These are phyloP conservation scores for Eospalax fontanierii DNA, from an alignment of 2,797 vertebrate species.

Conservation along the genomic window DNA sequence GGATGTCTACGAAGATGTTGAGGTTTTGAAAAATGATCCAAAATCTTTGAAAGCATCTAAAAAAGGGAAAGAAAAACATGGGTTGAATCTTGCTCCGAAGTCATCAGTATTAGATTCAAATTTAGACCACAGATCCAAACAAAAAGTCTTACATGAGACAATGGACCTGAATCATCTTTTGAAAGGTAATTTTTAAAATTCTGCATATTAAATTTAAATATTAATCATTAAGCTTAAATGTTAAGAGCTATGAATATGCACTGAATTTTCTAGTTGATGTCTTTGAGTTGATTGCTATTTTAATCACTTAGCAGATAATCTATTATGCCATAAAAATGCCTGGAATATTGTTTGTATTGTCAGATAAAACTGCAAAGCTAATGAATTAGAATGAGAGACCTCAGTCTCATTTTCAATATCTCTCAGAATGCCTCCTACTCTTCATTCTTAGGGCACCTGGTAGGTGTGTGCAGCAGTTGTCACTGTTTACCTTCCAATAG, in stretches of 20 bases:
- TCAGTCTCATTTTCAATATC: background rate
- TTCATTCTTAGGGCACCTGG: background rate
- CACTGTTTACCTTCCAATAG: background rate
- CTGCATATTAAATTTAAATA: background rate
- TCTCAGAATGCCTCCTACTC: background rate
- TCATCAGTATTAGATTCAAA: conserved; percentile 85
- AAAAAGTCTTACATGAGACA: conserved; percentile 90
- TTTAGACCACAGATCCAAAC: conserved; percentile 86
- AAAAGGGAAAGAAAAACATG: conserved; percentile 73
- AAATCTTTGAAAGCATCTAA: conserved; percentile 65
- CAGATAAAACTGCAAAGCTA: background rate
- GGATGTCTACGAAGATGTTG: conserved; percentile 88
- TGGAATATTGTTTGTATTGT: conserved; percentile 36
- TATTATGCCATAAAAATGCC: conserved; percentile 11
- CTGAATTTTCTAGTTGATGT: conserved; percentile 57
- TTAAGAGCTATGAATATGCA: conserved; percentile 26
- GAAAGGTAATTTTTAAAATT: conserved; percentile 89
- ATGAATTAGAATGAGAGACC: background rate
- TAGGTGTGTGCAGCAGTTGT: background rate
- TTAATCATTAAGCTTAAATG: conserved; percentile 38
- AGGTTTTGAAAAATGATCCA: conserved; percentile 74
- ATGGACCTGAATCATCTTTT: conserved; percentile 92
- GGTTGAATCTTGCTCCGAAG: conserved; percentile 51
- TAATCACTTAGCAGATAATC: conserved; percentile 22
- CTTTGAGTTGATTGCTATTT: conserved; percentile 35